A percentile compares a stretch with the other conserved stretches of the same genome.
Evolutionary conservation across 2,113 vertebrate genomes (phyloP).

Genomic region (Cheirogaleus medius): DNA sequence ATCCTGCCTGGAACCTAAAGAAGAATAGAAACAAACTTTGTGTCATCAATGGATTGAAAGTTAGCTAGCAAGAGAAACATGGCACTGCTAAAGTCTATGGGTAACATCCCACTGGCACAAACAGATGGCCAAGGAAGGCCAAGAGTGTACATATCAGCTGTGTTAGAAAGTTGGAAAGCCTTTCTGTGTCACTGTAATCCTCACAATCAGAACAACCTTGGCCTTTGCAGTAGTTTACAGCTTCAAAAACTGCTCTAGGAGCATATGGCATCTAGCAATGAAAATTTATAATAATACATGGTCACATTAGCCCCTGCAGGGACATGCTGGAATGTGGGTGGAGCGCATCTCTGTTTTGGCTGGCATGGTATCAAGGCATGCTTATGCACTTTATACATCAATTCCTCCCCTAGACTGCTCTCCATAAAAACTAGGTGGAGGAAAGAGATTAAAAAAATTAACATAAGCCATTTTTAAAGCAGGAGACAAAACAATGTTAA

Average conservation of each 20-base stretch:
- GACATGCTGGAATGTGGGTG: neutral
- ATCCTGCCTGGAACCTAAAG: neutral
- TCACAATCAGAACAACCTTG: slow-evolving; percentile 7
- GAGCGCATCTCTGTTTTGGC: neutral
- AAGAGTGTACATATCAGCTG: neutral
- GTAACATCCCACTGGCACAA: neutral
- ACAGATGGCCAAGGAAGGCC: neutral
- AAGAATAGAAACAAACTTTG: neutral
- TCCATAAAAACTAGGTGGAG: neutral
- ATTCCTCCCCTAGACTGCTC: neutral
- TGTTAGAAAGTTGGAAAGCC: neutral
- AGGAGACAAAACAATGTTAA: slow-evolving; percentile 39
- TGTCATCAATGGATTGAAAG: neutral
- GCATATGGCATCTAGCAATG: neutral
- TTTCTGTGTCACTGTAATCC: neutral
- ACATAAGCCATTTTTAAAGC: neutral
- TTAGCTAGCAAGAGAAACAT: neutral
- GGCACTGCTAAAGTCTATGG: neutral
- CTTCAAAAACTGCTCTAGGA: neutral
- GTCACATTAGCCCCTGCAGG: neutral
- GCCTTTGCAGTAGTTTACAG: neutral
- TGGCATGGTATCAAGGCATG: neutral
- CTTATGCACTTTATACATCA: neutral
- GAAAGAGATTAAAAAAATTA: slow-evolving; percentile 17
- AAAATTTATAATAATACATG: neutral